phyloP scores from a whole-genome alignment of 2,113 vertebrate genomes.

The Callipepla squamata region DNA sequence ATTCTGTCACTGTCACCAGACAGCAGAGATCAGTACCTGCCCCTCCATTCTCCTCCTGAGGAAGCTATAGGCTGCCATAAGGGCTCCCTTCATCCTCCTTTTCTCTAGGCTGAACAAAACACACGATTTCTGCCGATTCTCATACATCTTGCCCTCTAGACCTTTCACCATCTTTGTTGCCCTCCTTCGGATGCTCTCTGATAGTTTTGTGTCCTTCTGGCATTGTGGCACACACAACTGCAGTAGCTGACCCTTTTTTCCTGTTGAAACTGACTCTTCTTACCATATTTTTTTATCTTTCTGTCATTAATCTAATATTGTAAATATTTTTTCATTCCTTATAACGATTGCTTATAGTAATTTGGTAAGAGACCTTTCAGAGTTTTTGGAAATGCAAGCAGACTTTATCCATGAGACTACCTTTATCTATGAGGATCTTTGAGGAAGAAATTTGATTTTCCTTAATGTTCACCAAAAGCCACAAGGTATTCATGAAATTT shows the following conservation, averaged over 20 bases:
- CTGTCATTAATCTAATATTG: background rate
- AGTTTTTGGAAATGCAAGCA: background rate
- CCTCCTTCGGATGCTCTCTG: background rate
- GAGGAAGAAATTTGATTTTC: background rate
- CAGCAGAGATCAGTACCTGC: background rate
- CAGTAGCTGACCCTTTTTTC: background rate
- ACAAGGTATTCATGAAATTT: background rate
- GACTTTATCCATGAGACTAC: background rate
- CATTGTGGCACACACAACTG: background rate
- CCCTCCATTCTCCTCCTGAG: no score
- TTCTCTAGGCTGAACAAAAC: background rate
- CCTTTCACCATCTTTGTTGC: background rate
- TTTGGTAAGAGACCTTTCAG: background rate
- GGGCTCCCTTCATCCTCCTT: background rate
- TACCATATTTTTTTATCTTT: background rate
- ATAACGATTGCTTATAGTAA: background rate
- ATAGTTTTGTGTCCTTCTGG: background rate
- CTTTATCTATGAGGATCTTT: background rate
- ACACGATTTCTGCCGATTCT: background rate
- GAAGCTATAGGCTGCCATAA: background rate
- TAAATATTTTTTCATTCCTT: background rate
- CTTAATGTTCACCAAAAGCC: background rate
- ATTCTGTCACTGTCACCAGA: background rate
- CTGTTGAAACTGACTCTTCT: background rate
- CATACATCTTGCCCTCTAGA: background rate